Evolutionary conservation across 1,140 invertebrate genomes (phyloP).

Genomic region (Harpegnathos saltator): DNA sequence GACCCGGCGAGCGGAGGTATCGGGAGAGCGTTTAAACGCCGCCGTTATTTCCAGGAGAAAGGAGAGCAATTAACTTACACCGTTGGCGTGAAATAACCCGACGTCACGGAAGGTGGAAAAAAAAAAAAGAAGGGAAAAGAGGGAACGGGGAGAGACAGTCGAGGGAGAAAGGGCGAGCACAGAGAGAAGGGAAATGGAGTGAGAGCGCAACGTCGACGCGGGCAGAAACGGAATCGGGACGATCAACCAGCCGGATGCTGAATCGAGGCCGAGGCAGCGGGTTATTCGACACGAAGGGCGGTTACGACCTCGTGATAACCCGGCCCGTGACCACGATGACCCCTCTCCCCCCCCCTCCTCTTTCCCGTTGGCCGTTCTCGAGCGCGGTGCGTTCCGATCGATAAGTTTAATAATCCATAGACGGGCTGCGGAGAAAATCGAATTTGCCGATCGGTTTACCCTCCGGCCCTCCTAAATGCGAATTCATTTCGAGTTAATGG

Average conservation of each 20-base stretch:
- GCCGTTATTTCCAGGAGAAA: constrained; percentile 12
- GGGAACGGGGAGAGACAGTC: too few relatives aligned
- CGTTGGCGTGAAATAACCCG: background rate
- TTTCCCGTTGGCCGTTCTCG: too few relatives aligned
- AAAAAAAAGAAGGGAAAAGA: background rate
- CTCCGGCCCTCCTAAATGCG: constrained; percentile 66
- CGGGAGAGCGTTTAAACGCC: background rate
- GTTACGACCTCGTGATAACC: constrained; percentile 27
- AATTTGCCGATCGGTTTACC: constrained; percentile 74
- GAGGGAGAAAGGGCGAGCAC: background rate
- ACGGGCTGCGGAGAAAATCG: constrained; percentile 68
- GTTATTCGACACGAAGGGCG: constrained; percentile 32
- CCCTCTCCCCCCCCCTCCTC: background rate
- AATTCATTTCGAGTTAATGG: constrained; percentile 78
- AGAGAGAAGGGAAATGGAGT: background rate
- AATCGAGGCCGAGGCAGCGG: constrained; percentile 21
- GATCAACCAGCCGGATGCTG: constrained; percentile 11
- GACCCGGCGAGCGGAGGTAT: background rate
- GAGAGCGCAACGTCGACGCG: background rate
- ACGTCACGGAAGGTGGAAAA: background rate
- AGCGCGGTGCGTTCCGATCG: constrained; percentile 40
- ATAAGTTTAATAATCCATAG: constrained; percentile 74
- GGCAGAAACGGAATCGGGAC: background rate
- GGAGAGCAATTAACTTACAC: constrained; percentile 35
- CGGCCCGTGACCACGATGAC: constrained; percentile 7